Percentiles rank a stretch among this genome's conserved stretches.
Evolutionary conservation across 2,797 vertebrate species (phyloP).

Genomic region (Gadopsis bispinosus): DNA sequence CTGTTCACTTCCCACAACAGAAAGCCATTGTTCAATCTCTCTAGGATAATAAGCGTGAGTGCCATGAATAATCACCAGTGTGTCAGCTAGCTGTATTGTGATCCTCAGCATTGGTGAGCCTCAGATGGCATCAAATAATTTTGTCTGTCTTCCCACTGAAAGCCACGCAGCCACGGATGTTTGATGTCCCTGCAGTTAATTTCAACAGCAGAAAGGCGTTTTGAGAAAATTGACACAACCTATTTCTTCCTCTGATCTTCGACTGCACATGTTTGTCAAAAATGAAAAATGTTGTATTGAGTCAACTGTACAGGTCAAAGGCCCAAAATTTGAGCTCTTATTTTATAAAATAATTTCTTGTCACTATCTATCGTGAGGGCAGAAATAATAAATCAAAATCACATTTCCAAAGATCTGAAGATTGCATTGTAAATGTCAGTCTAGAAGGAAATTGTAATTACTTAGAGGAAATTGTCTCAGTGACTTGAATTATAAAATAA

Average conservation of each 20-base stretch:
- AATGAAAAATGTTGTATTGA: slow-evolving; percentile 95
- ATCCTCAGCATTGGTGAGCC: slow-evolving; percentile 70
- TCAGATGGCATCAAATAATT: slow-evolving; percentile 76
- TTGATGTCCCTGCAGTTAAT: slow-evolving; percentile 74
- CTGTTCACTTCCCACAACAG: slow-evolving; percentile 75
- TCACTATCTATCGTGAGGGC: slow-evolving; percentile 90
- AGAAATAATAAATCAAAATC: slow-evolving; percentile 97
- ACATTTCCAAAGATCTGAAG: slow-evolving; percentile 88
- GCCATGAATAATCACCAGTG: slow-evolving; percentile 79
- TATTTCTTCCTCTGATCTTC: slow-evolving; percentile 85
- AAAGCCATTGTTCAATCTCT: slow-evolving; percentile 71
- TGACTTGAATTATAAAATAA: slow-evolving; percentile 95
- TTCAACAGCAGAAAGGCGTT: slow-evolving; percentile 74
- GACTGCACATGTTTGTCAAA: slow-evolving; percentile 89
- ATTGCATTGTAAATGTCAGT: slow-evolving; percentile 98
- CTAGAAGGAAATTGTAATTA: slow-evolving; percentile 98
- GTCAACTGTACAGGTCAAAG: slow-evolving; percentile 95
- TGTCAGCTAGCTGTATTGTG: slow-evolving; percentile 71
- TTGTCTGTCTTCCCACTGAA: slow-evolving; percentile 69
- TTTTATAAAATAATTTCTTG: slow-evolving; percentile 96
- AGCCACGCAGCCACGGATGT: slow-evolving; percentile 66
- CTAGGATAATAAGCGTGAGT: slow-evolving; percentile 71
- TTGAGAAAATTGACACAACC: slow-evolving; percentile 78
- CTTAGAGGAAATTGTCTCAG: slow-evolving; percentile 97
- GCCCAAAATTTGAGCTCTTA: slow-evolving; percentile 95